phyloP scores from a whole-genome alignment of 2,888 invertebrate species.

The Heterodera filipjevi region DNA sequence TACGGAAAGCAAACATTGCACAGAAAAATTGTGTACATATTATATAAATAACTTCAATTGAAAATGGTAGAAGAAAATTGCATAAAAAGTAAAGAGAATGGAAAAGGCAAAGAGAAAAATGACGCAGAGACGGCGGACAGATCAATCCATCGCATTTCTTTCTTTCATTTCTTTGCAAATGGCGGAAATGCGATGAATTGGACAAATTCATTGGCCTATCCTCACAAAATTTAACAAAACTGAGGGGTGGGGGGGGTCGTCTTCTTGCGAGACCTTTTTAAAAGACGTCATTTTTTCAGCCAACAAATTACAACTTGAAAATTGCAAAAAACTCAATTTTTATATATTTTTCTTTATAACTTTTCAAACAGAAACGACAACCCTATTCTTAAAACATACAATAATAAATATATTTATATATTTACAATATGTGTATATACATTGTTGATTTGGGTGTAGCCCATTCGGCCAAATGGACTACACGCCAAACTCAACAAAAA shows the following conservation, averaged over 20 bases:
- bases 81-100: not conserved
- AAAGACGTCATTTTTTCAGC: no score
- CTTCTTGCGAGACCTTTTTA: no score
- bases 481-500: no score
- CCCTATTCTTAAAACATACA: no score
- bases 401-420: no score
- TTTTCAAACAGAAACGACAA: no score
- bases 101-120: not conserved
- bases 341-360: no score
- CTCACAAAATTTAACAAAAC: not conserved
- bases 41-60: not conserved
- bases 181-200: not conserved
- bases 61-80: not conserved
- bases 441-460: no score
- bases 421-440: no score
- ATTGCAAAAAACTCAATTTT: not conserved
- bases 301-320: not conserved
- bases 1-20: slow-evolving; percentile 6
- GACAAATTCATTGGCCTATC: not conserved
- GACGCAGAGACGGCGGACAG: no score
- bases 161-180: not conserved
- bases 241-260: no score
- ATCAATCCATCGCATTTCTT: not conserved
- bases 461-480: no score
- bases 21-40: slow-evolving; percentile 9